These are phyloP conservation scores for Polyommatus iphigenia DNA, from an alignment of 2,888 invertebrate species.

Conservation along the genomic window DNA sequence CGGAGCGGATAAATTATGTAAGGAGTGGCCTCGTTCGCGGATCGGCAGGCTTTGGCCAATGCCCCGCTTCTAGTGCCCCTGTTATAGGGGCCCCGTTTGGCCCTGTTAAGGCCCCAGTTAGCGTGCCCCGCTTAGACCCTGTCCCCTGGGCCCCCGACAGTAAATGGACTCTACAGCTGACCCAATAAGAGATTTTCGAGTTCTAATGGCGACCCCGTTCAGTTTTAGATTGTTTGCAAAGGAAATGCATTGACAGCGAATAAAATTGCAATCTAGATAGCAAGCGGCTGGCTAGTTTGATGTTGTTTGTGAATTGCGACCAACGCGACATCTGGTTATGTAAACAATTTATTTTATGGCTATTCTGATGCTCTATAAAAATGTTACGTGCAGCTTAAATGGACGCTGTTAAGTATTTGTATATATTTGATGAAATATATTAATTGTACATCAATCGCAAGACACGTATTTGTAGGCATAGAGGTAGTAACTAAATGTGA, in stretches of 20 bases:
- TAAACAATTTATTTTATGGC: no score
- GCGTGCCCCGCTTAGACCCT: neutral
- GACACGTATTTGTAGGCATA: no score
- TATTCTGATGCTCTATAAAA: no score
- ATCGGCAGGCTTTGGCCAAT: slow-evolving; percentile 31
- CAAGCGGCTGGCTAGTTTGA: neutral
- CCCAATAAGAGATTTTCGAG: slow-evolving; percentile 27
- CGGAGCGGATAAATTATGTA: slow-evolving; percentile 15
- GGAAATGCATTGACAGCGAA: neutral
- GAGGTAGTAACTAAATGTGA: no score
- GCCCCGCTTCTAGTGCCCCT: slow-evolving; percentile 11
- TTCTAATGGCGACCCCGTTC: neutral
- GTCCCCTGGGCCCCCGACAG: slow-evolving; percentile 20
- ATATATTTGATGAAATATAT: no score
- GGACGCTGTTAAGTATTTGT: no score
- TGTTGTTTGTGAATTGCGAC: neutral
- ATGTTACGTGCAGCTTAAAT: no score
- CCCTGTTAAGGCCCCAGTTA: neutral
- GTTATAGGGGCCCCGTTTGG: neutral
- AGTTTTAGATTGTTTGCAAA: slow-evolving; percentile 12
- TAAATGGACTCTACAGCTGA: slow-evolving; percentile 24
- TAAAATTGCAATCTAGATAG: neutral
- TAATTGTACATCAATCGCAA: no score
- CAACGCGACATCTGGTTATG: no score
- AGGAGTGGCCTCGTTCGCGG: slow-evolving; percentile 33